Base-by-base conservation (phyloP, 2,888 invertebrate genomes). In the Tiliacea citrago region DNA sequence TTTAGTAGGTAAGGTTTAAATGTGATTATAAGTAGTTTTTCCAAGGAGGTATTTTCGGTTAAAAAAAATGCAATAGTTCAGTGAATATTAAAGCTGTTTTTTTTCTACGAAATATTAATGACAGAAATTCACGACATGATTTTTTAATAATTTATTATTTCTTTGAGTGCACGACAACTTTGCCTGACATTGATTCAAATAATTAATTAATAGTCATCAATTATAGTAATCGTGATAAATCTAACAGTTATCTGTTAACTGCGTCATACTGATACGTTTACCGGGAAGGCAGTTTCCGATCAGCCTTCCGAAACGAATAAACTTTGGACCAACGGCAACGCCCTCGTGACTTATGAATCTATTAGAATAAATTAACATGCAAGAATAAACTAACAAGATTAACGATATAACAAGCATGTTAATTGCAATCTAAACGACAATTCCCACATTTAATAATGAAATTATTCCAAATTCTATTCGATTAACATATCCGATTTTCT, bases 381-480 rank as follows among this genome's bases (percentile, higher is more conserved):
- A 35, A 75, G 42, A 66, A 68, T 79, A 77, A 67, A 80, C 69
- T 51, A 68, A 78, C 63, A 75, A 74, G 81, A 83, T 82, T 71
- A 78, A 83, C 77, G 73, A 85, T 78, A 55, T 77, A 68, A 75
- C 55, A 78, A 80, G 61, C 68, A 66, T 72, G 68, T 79, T 77
- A 77, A 81, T 87, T 87, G 76, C 69, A 79, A 83, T 73, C 67
- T 65, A 79, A 86, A 87, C 86, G 85, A 86, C 89, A 86, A 85
- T 90, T 90, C 89, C 82, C 89, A 90, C 85, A 86, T 81, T 77
- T 73, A 81, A 87, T 85, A 86, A 86, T 81, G 69, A 70, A 72
- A 78, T 83, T 74, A 83, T 81, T 82, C 63, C 51, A 66, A 86
- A 78, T 74, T 73, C 65, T 73, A 70, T 80, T 72, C 58, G 63